Evolutionary conservation across 2,113 vertebrate genomes (phyloP), one percentile per base, ranked within the genome.

Genomic region (Coptodon rendalli): DNA sequence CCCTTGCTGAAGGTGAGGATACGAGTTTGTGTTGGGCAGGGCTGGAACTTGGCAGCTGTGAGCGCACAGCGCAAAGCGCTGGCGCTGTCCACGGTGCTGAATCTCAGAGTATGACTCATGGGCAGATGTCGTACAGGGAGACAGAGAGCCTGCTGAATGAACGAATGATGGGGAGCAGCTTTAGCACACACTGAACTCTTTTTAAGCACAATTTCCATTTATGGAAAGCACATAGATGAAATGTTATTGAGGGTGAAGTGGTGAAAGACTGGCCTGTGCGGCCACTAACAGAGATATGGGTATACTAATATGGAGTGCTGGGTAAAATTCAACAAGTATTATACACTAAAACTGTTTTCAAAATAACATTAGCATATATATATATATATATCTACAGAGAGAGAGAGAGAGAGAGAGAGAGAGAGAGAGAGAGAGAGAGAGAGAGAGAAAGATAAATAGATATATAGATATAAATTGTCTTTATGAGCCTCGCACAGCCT

Each of bases 21-120:
- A 9, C 24, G 22, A 57, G 31, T 80, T 45, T 10, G 52, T 53
- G 27, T 61, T 24, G 19, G 40, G 27, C 40, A 6, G 22, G 54
- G 68, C 12, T 57, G 43, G 8, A 31, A 43, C 14, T 54, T 40
- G 13, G 24, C 7, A 19, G 89, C 40, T 38, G 63, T 14, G 38
- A 57, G 54, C 13, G 16, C 16, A 3, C 17, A 53, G 80, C 19
- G 12, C 43, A n/a, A 38, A 66, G 9, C 24, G 19, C 52, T 50
- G 73, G 87, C 17, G 92, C 96, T 97, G 92, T 95, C 96, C 95
- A 9, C 82, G 96, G 96, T 97, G 85, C 96, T 97, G 96, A 96
- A 96, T 40, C 86, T 59, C 86, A 43, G 80, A 80, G 45, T 71
- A 87, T 95, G 93, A 95, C 87, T 95, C 93, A 95, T 52, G 24